Base-by-base conservation (phyloP, 2,888 invertebrate genomes). In the Nymphalis polychloros region DNA sequence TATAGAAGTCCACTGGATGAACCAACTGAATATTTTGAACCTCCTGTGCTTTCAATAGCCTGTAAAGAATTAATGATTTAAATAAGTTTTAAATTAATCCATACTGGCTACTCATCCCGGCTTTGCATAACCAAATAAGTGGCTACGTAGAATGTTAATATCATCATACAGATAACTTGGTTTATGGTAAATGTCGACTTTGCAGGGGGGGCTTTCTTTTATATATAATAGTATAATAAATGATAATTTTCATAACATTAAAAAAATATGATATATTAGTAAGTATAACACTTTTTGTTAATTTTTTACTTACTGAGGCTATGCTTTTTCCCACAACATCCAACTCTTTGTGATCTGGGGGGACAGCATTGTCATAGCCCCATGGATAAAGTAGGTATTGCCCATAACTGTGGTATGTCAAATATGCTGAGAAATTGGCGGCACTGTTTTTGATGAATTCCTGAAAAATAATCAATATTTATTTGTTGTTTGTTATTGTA, bases 321-420 rank as follows among this genome's bases (percentile, higher is more conserved):
- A 96, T 95, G 79, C 93, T 93, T 47, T 94, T 93, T 19, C 95
- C 97, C n/a, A 96, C 94, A 17, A 81, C 84, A 75, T 96, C 94
- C 69, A 97, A 90, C 69, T 97, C 96, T 66, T 92, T 84, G 78
- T 95, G 93, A 83, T 96, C 96, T 70, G 95, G 94, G 0, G 97
- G 95, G 7, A 96, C 93, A 6, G 93, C 93, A 67, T 94, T 93
- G 76, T 96, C 96, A 82, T 97, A 97, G 23, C 97, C 97, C 97
- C 97, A 97, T 10, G 97, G 97, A 81, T 96, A 96, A 8, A 97
- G 89, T 64, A 97, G 94, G 81, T 96, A 96, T 79, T 98, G 97
- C 0, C 97, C 97, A 74, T 97, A 97, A 78, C 97, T 97, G 84
- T 97, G 97, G 87, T 97, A 97, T 0, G 97, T 95, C 64, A 97